phyloP scores from a whole-genome alignment of 2,888 invertebrate genomes.

The Agrilus cyanescens region DNA sequence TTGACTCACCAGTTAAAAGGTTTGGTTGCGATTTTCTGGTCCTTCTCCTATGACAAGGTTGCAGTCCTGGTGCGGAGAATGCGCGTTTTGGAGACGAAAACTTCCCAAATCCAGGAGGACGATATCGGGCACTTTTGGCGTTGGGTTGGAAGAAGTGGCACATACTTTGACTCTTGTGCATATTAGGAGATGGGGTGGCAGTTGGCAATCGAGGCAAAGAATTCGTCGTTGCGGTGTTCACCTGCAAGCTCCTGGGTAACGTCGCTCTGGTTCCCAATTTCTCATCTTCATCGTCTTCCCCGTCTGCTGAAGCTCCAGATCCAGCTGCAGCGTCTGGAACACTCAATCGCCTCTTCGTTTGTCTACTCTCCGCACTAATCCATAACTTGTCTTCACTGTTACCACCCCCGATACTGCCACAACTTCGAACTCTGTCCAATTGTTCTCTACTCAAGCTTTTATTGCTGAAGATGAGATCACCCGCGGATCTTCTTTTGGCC shows the following conservation, averaged over 20 bases:
- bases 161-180: conserved; percentile 54
- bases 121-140: conserved; percentile 77
- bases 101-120: conserved; percentile 70
- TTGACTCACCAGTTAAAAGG: conserved; percentile 46
- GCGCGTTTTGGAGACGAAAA: conserved; percentile 54
- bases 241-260: conserved; percentile 50
- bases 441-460: conserved; percentile 68
- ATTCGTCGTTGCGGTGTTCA: conserved; percentile 52
- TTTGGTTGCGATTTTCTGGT: conserved; percentile 35
- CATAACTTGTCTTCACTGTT: conserved; percentile 41
- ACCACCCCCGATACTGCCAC: conserved; percentile 72
- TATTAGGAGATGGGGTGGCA: conserved; percentile 34
- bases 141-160: conserved; percentile 47
- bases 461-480: conserved; percentile 68
- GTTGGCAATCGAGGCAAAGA: conserved; percentile 66
- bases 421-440: conserved; percentile 61
- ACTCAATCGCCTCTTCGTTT: conserved; percentile 37
- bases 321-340: conserved; percentile 46
- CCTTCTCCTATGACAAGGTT: conserved; percentile 49
- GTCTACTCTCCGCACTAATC: conserved; percentile 29
- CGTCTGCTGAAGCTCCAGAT: conserved; percentile 37
- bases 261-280: conserved; percentile 46
- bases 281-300: conserved; percentile 44
- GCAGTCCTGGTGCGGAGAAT: conserved; percentile 64
- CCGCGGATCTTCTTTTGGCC: conserved; percentile 69